These are phyloP conservation scores for Mallotus villosus DNA, from an alignment of 2,797 vertebrate species.

Conservation along the genomic window DNA sequence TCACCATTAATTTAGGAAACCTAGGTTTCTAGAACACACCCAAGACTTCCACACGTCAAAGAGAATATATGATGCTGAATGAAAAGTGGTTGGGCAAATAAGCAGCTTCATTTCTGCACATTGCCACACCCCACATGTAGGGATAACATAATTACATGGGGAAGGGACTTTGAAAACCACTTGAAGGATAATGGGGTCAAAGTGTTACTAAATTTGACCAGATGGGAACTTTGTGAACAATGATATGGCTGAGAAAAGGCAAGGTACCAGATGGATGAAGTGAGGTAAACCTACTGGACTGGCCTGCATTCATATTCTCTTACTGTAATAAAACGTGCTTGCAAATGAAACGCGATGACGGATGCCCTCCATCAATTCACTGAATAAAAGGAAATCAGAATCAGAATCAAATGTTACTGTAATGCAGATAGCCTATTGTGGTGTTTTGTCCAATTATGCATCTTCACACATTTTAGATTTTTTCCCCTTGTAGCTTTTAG, in stretches of 20 bases:
- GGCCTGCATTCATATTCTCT: not conserved
- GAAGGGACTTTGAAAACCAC: constrained; percentile 61
- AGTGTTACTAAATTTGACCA: constrained; percentile 58
- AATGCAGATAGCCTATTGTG: no score
- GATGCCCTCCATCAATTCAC: not conserved
- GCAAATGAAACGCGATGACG: no score
- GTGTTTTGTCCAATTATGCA: no score
- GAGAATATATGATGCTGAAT: constrained; percentile 48
- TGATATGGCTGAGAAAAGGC: constrained; percentile 46
- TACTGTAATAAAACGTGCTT: not conserved
- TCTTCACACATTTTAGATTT: not conserved
- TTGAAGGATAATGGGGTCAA: constrained; percentile 55
- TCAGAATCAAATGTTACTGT: no score
- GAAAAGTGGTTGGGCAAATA: constrained; percentile 68
- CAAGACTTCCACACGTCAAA: constrained; percentile 55
- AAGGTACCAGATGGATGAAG: constrained; percentile 22
- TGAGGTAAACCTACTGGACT: not conserved
- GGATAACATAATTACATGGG: constrained; percentile 70
- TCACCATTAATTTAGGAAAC: constrained; percentile 50
- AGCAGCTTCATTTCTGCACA: constrained; percentile 70
- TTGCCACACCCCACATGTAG: constrained; percentile 67
- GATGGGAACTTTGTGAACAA: constrained; percentile 41
- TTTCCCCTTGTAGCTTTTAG: not conserved
- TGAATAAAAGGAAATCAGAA: no score
- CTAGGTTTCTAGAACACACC: constrained; percentile 50